Evolutionary conservation across 2,888 invertebrate genomes (phyloP).

Genomic region (Chrysodeixis includens): DNA sequence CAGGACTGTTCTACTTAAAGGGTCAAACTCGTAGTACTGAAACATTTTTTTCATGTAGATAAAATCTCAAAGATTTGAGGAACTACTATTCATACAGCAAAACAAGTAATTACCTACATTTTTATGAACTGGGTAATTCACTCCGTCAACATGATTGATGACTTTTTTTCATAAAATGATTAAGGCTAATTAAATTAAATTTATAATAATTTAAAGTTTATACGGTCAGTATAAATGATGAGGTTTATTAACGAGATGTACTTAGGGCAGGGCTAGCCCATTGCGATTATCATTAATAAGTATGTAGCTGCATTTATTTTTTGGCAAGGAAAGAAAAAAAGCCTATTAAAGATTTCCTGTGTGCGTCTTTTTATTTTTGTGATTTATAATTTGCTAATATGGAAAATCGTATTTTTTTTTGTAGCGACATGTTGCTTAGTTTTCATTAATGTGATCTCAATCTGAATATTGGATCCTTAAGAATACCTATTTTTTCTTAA

Average conservation of each 20-base stretch:
- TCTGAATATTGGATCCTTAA: too few relatives aligned
- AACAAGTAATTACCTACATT: not conserved
- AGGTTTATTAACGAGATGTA: not conserved
- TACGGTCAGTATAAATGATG: not conserved
- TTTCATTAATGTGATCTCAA: too few relatives aligned
- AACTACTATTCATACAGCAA: not conserved
- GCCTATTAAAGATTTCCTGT: not conserved
- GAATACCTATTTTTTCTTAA: too few relatives aligned
- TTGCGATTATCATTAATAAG: not conserved
- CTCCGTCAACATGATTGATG: not conserved
- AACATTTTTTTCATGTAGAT: too few relatives aligned
- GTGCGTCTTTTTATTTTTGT: not conserved
- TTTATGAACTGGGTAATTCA: not conserved
- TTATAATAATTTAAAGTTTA: not conserved
- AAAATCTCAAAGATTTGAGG: too few relatives aligned
- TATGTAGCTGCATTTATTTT: not conserved
- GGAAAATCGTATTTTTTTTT: too few relatives aligned
- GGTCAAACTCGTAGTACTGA: too few relatives aligned
- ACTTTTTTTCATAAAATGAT: not conserved
- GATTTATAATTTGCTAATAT: too few relatives aligned
- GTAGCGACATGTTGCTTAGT: too few relatives aligned
- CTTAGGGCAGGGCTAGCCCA: not conserved
- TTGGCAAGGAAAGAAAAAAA: not conserved
- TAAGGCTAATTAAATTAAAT: not conserved
- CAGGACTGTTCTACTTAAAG: too few relatives aligned